Evolutionary conservation across 2,113 vertebrate species (phyloP).

Genomic region (Onychorhynchus coronatus): DNA sequence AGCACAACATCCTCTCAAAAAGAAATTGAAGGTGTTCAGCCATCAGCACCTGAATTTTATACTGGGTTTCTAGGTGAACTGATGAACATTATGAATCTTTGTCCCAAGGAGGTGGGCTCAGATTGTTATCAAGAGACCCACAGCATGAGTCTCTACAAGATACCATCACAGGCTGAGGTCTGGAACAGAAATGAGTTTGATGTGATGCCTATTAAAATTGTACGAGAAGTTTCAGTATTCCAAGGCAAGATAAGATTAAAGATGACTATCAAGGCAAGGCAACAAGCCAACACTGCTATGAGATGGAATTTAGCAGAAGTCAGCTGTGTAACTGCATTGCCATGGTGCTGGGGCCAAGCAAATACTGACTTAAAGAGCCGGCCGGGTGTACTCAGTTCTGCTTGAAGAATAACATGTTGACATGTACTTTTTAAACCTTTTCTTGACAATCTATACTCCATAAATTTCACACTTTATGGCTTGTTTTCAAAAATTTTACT

Average conservation of each 20-base stretch:
- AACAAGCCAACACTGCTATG: background rate
- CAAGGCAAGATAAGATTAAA: background rate
- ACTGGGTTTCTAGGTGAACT: background rate
- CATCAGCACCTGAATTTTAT: background rate
- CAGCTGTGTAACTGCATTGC: background rate
- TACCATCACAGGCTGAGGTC: background rate
- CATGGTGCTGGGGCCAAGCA: slow-evolving; percentile 5
- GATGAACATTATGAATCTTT: background rate
- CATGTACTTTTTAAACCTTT: background rate
- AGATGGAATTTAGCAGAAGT: background rate
- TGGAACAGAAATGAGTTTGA: background rate
- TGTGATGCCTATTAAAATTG: background rate
- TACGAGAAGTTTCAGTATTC: background rate
- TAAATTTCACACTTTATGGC: background rate
- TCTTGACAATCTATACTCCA: background rate
- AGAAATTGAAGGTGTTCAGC: background rate
- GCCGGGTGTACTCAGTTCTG: background rate
- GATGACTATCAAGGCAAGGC: background rate
- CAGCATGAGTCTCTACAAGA: background rate
- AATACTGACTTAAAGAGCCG: background rate
- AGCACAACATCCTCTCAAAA: background rate
- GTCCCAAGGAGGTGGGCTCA: background rate
- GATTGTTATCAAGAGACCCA: background rate
- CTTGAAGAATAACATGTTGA: background rate
- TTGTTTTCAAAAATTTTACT: slow-evolving; percentile 8